Evolutionary conservation across 2,113 vertebrate genomes (phyloP), one percentile per base, ranked within the genome.

Genomic region (Rallus limicola): DNA sequence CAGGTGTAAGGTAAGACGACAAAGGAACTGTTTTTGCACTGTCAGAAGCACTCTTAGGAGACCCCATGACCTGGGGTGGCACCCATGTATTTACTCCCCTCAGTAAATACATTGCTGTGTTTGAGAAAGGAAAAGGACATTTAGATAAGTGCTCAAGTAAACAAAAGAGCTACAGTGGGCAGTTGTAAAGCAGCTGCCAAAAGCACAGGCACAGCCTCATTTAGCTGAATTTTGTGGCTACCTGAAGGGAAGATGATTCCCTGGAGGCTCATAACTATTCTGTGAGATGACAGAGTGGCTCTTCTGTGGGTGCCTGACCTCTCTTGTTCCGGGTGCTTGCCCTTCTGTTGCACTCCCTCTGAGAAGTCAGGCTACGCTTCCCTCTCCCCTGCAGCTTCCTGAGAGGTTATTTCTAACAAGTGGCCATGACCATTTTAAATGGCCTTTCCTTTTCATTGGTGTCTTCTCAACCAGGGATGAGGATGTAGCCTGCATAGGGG

Each of bases 11-110:
- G 36, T 19, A 52, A 89, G 71, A 40, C 17, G 8, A 4, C 46
- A 31, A 78, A 33, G 20, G 21, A 83, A 67, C 25, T 59, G 44
- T 33, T 85, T 46, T 34, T 8, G 3, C 52, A 83, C 4, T 42
- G 38, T 63, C 26, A 60, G 52, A 12, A 92, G 14, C n/a, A 82
- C 33, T 9, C 25, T 21, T 44, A 40, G 65, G 70, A 82, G 20
- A 76, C 16, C 14, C 11, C 0, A 2, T 1, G 6, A 42, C 23
- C 25, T 16, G 18, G 25, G 52, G 24, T 17, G 9, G 31, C 26
- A 38, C 26, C 59, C 11, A 50, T 0, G 1, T n/a, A n/a, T n/a
- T n/a, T n/a, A n/a, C 13, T 16, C 8, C 60, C n/a, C 20, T 55
- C 31, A 13, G 26, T 38, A 75, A 67, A 63, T 50, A 75, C 25